Evolutionary conservation across 2,888 invertebrate genomes (phyloP).

Genomic region (Nomada flava): DNA sequence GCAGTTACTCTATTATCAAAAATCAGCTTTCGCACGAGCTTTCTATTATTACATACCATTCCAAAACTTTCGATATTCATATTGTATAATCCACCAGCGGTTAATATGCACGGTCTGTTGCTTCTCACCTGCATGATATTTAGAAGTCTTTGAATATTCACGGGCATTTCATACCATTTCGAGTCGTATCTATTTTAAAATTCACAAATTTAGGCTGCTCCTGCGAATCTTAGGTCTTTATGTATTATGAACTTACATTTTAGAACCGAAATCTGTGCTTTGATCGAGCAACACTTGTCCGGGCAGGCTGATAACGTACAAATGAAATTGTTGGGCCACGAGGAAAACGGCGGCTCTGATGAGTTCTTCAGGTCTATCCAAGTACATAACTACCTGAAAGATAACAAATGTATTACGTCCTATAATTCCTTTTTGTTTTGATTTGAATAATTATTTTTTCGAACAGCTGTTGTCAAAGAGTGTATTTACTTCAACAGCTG

Average conservation of each 20-base stretch:
- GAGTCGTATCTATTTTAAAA: neutral
- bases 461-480: neutral
- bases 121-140: constrained; percentile 32
- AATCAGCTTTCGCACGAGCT: neutral
- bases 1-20: neutral
- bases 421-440: neutral
- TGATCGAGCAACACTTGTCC: constrained; percentile 16
- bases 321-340: constrained; percentile 7
- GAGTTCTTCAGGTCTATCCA: neutral
- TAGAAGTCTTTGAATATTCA: constrained; percentile 32
- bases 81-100: constrained; percentile 46
- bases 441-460: neutral
- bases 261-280: neutral
- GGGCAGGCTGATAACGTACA: constrained; percentile 14
- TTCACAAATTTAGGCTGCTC: too few relatives aligned
- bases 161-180: constrained; percentile 37
- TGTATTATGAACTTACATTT: constrained; percentile 1
- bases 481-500: constrained; percentile 13
- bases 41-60: constrained; percentile 20
- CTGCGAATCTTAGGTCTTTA: neutral
- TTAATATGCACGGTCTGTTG: constrained; percentile 7
- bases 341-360: neutral
- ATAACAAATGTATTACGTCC: neutral
- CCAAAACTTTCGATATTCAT: constrained; percentile 47
- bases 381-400: neutral